Evolutionary conservation across 2,797 vertebrate genomes (phyloP).

Genomic region (Pteropus rufus): DNA sequence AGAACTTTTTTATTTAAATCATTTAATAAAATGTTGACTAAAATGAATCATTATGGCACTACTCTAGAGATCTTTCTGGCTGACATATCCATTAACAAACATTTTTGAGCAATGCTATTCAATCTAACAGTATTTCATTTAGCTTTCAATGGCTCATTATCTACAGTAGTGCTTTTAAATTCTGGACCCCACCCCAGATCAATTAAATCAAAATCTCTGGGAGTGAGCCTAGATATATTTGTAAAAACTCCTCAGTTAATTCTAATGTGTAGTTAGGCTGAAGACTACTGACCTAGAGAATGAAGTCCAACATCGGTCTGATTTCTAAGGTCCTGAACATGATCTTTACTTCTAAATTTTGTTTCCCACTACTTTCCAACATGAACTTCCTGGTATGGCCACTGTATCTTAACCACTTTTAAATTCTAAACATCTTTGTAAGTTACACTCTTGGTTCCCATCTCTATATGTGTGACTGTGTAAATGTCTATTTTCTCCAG

Average conservation of each 20-base stretch:
- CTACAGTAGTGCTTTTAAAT: background rate
- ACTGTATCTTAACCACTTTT: slow-evolving; percentile 30
- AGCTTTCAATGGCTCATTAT: background rate
- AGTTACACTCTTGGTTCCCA: background rate
- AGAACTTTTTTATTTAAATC: background rate
- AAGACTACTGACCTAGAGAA: background rate
- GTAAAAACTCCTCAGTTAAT: slow-evolving; percentile 1
- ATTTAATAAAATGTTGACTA: background rate
- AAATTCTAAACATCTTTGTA: slow-evolving; percentile 3
- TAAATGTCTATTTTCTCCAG: background rate
- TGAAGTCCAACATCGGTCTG: background rate
- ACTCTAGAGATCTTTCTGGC: background rate
- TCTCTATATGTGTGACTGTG: background rate
- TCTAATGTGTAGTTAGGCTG: background rate
- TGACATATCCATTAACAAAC: background rate
- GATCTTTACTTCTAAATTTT: slow-evolving; percentile 5
- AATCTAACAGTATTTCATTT: background rate
- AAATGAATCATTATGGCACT: background rate
- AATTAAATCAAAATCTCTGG: background rate
- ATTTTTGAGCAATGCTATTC: background rate
- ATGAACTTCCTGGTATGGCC: background rate
- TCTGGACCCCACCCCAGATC: background rate
- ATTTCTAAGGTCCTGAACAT: background rate
- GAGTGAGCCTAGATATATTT: background rate
- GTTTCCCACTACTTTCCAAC: background rate